Evolutionary conservation across 2,113 vertebrate genomes (phyloP).

Genomic region (Toxostoma redivivum): DNA sequence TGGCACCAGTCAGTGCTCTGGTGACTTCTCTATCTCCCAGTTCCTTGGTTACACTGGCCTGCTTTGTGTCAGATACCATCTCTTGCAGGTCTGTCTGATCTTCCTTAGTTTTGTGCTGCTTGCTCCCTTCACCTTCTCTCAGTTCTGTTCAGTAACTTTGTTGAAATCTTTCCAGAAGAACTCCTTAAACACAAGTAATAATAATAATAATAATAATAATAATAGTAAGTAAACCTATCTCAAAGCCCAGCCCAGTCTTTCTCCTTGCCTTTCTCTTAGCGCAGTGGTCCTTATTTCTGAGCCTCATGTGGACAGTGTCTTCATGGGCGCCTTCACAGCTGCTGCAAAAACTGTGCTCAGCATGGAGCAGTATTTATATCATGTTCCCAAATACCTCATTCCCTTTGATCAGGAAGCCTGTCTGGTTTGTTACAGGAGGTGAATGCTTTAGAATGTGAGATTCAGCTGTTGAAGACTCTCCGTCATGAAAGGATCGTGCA

Average conservation of each 20-base stretch:
- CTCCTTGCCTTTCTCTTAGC: not conserved
- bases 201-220: not conserved
- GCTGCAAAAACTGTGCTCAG: not conserved
- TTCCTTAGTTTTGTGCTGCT: not conserved
- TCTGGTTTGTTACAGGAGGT: constrained; percentile 77
- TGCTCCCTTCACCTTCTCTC: not conserved
- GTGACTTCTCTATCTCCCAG: not conserved
- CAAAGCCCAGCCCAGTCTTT: not conserved
- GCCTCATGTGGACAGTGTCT: not conserved
- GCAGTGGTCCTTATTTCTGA: not conserved
- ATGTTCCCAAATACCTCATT: not conserved
- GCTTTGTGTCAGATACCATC: not conserved
- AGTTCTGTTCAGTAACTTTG: not conserved
- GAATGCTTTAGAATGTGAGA: constrained; percentile 91
- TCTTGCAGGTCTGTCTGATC: not conserved
- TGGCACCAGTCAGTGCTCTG: not conserved
- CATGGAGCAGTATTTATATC: not conserved
- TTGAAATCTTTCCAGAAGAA: not conserved
- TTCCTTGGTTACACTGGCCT: not conserved
- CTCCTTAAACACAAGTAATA: not conserved
- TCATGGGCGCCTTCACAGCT: not conserved
- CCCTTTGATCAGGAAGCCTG: not conserved
- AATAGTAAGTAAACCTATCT: not conserved
- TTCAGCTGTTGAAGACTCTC: constrained; percentile 90
- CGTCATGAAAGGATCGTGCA: constrained; percentile 89